Evolutionary conservation across 2,888 invertebrate species (phyloP), one percentile per base, ranked within the genome.

Genomic region (Lutraria lutraria): DNA sequence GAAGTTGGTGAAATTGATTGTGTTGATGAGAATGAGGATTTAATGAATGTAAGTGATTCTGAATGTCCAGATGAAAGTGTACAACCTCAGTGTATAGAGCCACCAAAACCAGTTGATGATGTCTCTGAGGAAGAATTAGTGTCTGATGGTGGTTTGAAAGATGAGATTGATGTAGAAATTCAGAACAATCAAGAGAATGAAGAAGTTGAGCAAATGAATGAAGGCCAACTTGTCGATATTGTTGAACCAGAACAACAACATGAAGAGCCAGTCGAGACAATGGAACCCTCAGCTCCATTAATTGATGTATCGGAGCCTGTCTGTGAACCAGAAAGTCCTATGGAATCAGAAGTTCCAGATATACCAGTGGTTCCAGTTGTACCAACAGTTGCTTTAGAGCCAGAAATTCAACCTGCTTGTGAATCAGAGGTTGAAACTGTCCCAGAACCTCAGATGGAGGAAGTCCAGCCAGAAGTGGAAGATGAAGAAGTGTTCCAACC

Each of bases 41-140:
- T 88, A 81, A 80, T 87, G 86, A 86, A 84, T 84, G 89, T 86
- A 8, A 86, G 86, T 68, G 87, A 85, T 82, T 80, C 85, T 72
- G 87, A 89, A 31, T 80, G 79, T 34, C 80, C 34, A 79, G 43
- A 80, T 15, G 90, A 86, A 8, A 88, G 68, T 56, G 60, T 85
- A 53, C 80, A 54, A 63, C 31, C 43, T 29, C 80, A 83, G 52
- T 81, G 76, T 81, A 31, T 90, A 52, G 88, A 88, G 60, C 53
- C 79, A 56, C 83, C 85, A 31, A 85, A 80, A 84, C 79, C 80
- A n/a, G 80, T 34, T 31, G 85, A 87, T 53, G 84, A 84, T 34
- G 82, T 91, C 21, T 90, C 91, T 80, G 92, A 92, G 56, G 92
- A 91, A 84, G 90, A 92, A 60, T 72, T 92, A 56, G 92, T 92